Conservation (phyloP, 2,888 invertebrate genomes). For the Euclidia mi region DNA sequence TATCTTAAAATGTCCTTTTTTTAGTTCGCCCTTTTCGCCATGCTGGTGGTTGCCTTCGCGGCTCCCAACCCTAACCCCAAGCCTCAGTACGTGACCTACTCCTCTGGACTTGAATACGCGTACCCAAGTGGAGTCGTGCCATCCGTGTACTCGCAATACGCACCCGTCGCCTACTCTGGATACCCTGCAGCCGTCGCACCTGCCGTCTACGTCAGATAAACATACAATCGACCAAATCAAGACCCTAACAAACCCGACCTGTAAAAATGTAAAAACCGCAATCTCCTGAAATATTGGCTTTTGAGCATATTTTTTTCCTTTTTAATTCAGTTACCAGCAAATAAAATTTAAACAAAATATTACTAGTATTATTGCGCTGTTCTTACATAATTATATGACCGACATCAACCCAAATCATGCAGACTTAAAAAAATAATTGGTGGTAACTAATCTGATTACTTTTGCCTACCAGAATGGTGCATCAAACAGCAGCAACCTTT, state of each 20-base stretch:
- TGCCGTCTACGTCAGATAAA: constrained; percentile 64
- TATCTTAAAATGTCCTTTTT: too few relatives aligned
- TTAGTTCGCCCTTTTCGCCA: constrained; percentile 85
- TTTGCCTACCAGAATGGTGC: too few relatives aligned
- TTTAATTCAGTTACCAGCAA: neutral
- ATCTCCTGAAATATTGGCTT: too few relatives aligned
- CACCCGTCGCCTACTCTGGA: constrained; percentile 68
- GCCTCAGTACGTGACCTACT: constrained; percentile 68
- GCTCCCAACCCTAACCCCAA: constrained; percentile 77
- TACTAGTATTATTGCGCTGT: neutral
- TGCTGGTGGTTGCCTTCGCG: constrained; percentile 86
- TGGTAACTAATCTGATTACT: too few relatives aligned
- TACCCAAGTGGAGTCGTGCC: constrained; percentile 66
- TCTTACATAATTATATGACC: too few relatives aligned
- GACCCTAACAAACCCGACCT: constrained; percentile 7
- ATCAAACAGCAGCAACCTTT: too few relatives aligned
- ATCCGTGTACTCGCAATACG: constrained; percentile 68
- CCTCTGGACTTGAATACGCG: constrained; percentile 71
- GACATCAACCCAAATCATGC: too few relatives aligned
- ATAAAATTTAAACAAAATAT: neutral
- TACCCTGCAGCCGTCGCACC: too few relatives aligned
- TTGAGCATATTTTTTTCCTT: neutral
- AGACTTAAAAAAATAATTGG: too few relatives aligned
- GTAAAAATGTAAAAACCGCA: constrained; percentile 12
- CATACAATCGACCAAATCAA: neutral